Percentiles rank a stretch among this genome's conserved stretches.
Evolutionary conservation across 2,113 vertebrate species (phyloP).

Genomic region (Camelus dromedarius): DNA sequence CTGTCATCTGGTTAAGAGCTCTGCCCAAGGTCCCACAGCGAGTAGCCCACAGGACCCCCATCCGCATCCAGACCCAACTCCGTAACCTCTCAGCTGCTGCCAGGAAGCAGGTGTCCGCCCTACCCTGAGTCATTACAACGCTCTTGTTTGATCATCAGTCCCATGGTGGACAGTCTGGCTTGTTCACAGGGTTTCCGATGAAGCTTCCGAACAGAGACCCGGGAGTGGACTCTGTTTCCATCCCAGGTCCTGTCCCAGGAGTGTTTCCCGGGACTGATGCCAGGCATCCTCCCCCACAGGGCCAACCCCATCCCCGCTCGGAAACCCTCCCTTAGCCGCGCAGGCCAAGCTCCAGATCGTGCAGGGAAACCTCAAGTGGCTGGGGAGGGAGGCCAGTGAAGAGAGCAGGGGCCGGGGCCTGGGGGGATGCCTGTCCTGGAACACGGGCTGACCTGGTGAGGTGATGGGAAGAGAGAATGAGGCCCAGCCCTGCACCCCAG

Average conservation of each 20-base stretch:
- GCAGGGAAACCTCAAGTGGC: not conserved
- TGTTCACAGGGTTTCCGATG: not conserved
- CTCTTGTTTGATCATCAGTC: not conserved
- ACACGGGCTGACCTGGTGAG: rapidly evolving
- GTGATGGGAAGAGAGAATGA: not conserved
- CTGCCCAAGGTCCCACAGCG: not conserved
- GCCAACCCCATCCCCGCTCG: not conserved
- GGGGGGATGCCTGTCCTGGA: not conserved
- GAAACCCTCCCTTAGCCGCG: not conserved
- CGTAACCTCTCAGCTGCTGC: not conserved
- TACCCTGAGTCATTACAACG: not conserved
- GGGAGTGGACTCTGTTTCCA: not conserved
- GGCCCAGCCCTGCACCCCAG: rapidly evolving
- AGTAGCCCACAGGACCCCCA: not conserved
- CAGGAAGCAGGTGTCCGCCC: not conserved
- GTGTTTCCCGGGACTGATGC: constrained; percentile 35
- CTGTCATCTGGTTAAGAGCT: not conserved
- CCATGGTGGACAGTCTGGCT: not conserved
- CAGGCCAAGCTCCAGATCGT: not conserved
- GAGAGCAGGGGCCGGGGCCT: rapidly evolving
- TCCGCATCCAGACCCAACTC: not conserved
- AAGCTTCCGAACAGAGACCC: not conserved
- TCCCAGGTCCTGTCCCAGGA: not conserved
- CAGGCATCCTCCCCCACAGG: not conserved
- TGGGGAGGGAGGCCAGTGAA: not conserved